phyloP scores from a whole-genome alignment of 2,113 vertebrate genomes.

The Prunella himalayana region DNA sequence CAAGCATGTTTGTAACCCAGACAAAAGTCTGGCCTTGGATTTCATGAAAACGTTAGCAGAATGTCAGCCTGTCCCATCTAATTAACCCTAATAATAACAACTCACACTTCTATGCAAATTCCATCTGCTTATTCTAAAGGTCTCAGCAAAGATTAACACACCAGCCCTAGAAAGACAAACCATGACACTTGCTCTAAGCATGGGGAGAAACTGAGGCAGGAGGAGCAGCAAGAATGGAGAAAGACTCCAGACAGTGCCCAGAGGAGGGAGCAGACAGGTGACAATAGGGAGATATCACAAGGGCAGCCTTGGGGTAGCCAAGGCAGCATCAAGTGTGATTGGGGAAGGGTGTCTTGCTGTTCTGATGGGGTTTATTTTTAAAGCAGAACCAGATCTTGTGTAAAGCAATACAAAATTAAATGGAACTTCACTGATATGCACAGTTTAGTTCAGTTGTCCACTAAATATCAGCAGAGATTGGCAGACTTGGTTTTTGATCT shows the following conservation, averaged over 20 bases:
- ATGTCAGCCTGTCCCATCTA: constrained; percentile 26
- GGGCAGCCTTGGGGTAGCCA: neutral
- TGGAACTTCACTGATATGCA: neutral
- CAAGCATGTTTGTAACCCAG: neutral
- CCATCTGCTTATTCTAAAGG: neutral
- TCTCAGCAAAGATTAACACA: neutral
- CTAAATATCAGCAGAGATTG: neutral
- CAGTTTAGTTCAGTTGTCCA: neutral
- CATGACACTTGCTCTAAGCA: neutral
- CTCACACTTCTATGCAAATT: neutral
- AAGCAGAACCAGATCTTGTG: neutral
- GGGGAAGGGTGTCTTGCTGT: neutral
- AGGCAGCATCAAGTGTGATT: neutral
- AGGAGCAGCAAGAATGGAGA: neutral
- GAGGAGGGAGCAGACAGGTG: neutral
- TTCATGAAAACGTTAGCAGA: neutral
- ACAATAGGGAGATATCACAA: neutral
- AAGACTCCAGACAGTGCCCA: neutral
- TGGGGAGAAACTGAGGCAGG: neutral
- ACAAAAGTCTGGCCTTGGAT: neutral
- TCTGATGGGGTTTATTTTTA: neutral
- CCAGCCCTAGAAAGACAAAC: neutral
- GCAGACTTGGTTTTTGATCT: neutral
- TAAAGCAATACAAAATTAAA: neutral
- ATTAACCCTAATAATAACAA: neutral